Evolutionary conservation across 2,888 invertebrate genomes (phyloP).

Genomic region (Lithosia quadra): DNA sequence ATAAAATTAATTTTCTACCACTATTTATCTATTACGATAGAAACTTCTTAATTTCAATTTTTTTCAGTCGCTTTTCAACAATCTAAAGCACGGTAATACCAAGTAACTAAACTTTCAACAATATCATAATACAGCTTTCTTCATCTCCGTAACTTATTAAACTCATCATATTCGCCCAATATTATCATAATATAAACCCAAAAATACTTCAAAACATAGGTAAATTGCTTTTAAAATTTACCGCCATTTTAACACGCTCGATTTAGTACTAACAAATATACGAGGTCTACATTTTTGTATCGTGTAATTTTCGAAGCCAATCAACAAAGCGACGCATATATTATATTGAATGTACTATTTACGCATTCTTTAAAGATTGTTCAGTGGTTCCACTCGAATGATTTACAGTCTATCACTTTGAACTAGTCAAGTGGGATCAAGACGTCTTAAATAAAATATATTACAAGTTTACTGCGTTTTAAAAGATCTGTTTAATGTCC

Average conservation of each 20-base stretch:
- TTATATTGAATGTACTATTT: conserved; percentile 31
- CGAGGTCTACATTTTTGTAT: conserved; percentile 13
- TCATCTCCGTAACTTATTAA: background rate
- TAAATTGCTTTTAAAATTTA: conserved; percentile 6
- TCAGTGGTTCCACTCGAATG: conserved; percentile 28
- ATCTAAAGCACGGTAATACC: background rate
- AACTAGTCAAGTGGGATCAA: conserved; percentile 42
- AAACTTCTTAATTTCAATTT: too few relatives aligned
- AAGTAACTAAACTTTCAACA: too few relatives aligned
- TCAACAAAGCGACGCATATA: conserved; percentile 31
- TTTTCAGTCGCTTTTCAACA: background rate
- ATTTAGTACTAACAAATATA: conserved; percentile 21
- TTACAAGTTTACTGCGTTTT: conserved; percentile 38
- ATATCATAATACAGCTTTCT: background rate
- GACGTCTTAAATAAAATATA: conserved; percentile 38
- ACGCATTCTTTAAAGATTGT: conserved; percentile 39
- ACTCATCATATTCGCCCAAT: background rate
- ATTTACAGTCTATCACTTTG: conserved; percentile 38
- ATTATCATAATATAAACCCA: background rate
- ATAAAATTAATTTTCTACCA: background rate
- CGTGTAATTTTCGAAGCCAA: conserved; percentile 22
- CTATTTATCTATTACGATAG: background rate
- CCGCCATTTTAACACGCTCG: background rate
- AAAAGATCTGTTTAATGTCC: conserved; percentile 37
- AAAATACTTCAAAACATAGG: conserved; percentile 12